A percentile compares a stretch with the other conserved stretches of the same genome.
Conservation (phyloP, 1,140 invertebrate species). For the Sycophila sp. region DNA sequence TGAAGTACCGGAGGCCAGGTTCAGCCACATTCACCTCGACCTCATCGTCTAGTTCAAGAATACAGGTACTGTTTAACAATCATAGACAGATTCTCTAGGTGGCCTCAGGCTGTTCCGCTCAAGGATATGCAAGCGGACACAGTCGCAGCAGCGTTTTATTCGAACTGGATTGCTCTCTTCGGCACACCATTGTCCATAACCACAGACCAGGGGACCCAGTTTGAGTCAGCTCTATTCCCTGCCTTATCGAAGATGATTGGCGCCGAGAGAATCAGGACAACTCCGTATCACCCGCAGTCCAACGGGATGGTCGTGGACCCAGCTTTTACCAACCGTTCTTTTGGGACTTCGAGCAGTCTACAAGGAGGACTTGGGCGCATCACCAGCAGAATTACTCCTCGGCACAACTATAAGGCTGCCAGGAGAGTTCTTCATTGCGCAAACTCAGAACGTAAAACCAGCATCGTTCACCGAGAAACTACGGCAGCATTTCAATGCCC, state of each 20-base stretch:
- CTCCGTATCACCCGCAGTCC: neutral
- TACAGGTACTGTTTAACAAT: slow-evolving; percentile 59
- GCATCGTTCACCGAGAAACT: slow-evolving; percentile 45
- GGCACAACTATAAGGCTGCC: slow-evolving; percentile 51
- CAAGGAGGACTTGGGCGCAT: slow-evolving; percentile 47
- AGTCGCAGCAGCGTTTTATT: slow-evolving; percentile 50
- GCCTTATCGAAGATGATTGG: neutral
- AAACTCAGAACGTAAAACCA: slow-evolving; percentile 29
- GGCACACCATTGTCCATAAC: slow-evolving; percentile 49
- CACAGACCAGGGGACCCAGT: slow-evolving; percentile 52
- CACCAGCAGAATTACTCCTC: slow-evolving; percentile 52
- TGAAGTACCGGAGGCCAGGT: slow-evolving; percentile 36
- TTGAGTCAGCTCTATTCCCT: slow-evolving; percentile 46
- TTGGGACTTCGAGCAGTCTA: neutral
- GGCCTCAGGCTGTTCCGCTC: slow-evolving; percentile 62
- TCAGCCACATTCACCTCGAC: slow-evolving; percentile 58
- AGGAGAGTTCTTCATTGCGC: slow-evolving; percentile 49
- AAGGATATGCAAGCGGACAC: slow-evolving; percentile 56
- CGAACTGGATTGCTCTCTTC: slow-evolving; percentile 50
- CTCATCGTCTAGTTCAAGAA: slow-evolving; percentile 55
- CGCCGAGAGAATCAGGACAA: neutral
- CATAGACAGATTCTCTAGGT: slow-evolving; percentile 63
- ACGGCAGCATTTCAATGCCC: slow-evolving; percentile 9
- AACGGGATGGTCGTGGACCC: neutral
- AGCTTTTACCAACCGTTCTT: neutral